Conservation (phyloP, 2,888 invertebrate genomes). For the Drosophila kambysellisi region DNA sequence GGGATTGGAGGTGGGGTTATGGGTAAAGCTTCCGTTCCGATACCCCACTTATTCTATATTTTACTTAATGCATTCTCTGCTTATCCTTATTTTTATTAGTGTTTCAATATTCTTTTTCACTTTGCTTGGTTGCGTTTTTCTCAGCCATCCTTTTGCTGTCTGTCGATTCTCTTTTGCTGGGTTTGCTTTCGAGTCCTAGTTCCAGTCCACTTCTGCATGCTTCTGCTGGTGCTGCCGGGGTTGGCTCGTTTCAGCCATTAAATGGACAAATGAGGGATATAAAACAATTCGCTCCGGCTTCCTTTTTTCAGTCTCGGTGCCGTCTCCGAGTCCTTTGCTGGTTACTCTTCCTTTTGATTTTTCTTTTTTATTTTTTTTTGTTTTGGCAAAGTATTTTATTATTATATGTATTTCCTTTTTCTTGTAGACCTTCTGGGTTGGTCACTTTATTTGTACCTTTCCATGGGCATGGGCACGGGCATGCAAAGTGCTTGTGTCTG, state of each 20-base stretch:
- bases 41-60: slow-evolving; percentile 78
- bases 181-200: slow-evolving; percentile 40
- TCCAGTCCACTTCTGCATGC: slow-evolving; percentile 6
- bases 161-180: slow-evolving; percentile 45
- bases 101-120: slow-evolving; percentile 82
- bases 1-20: not conserved
- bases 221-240: slow-evolving; percentile 35
- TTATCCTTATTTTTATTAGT: slow-evolving; percentile 82
- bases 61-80: slow-evolving; percentile 82
- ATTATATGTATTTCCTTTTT: slow-evolving; percentile 75
- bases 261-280: slow-evolving; percentile 84
- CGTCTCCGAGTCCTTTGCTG: slow-evolving; percentile 50
- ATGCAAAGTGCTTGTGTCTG: slow-evolving; percentile 67
- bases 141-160: slow-evolving; percentile 59
- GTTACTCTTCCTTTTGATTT: slow-evolving; percentile 44
- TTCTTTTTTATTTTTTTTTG: slow-evolving; percentile 27
- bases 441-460: slow-evolving; percentile 79
- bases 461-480: slow-evolving; percentile 33
- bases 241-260: slow-evolving; percentile 83
- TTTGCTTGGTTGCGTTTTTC: slow-evolving; percentile 78
- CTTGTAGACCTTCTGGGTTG: slow-evolving; percentile 72
- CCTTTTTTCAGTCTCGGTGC: slow-evolving; percentile 62
- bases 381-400: slow-evolving; percentile 73
- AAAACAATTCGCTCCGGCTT: slow-evolving; percentile 84
- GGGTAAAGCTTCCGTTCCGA: slow-evolving; percentile 16